Evolutionary conservation across 2,797 vertebrate species (phyloP).

Genomic region (Chaunax sp.): DNA sequence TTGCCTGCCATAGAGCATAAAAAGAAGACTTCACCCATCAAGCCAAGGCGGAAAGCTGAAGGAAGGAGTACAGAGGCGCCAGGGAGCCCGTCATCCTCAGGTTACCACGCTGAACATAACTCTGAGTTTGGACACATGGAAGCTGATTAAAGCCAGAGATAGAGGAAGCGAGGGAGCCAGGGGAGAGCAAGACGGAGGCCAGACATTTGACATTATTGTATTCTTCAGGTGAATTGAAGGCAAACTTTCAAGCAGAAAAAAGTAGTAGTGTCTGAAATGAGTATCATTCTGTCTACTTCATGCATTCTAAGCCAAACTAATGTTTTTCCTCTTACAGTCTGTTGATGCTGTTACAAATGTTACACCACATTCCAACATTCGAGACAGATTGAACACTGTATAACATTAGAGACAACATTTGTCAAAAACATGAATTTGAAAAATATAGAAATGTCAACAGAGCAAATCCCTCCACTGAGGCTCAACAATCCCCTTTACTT

Average conservation of each 20-base stretch:
- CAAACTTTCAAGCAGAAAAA: constrained; percentile 3
- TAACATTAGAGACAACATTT: too few relatives aligned
- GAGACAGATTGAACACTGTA: too few relatives aligned
- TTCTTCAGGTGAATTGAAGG: constrained; percentile 10
- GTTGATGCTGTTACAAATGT: too few relatives aligned
- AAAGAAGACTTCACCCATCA: constrained; percentile 63
- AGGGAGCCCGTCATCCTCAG: constrained; percentile 63
- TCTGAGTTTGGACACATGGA: constrained; percentile 52
- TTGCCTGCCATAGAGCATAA: constrained; percentile 62
- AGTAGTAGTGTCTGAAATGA: neutral
- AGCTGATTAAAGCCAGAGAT: constrained; percentile 65
- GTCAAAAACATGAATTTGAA: too few relatives aligned
- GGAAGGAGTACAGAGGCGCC: constrained; percentile 60
- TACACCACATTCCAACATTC: too few relatives aligned
- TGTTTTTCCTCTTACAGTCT: neutral
- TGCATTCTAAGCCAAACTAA: too few relatives aligned
- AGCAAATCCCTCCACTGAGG: too few relatives aligned
- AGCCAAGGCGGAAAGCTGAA: constrained; percentile 60
- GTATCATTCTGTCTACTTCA: neutral
- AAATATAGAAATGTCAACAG: too few relatives aligned
- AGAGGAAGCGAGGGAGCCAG: constrained; percentile 33
- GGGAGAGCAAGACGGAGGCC: constrained; percentile 4
- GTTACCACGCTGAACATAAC: constrained; percentile 70
- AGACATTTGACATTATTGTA: too few relatives aligned
- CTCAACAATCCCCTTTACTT: too few relatives aligned